Conservation (phyloP, 2,113 vertebrate species). For the Apodemus speciosus region DNA sequence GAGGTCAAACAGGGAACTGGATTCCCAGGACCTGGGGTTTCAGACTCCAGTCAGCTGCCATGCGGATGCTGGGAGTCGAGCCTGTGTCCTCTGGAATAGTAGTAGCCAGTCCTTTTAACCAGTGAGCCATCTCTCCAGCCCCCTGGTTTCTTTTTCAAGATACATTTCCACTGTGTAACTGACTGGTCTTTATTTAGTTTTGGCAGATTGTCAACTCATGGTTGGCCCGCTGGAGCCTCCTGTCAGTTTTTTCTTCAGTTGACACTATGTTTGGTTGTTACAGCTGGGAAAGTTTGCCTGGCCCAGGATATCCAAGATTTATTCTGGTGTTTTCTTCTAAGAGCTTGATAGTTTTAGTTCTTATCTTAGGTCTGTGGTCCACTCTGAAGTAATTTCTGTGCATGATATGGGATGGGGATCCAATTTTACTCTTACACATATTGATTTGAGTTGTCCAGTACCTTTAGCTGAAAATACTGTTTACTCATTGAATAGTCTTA, state of each 20-base stretch:
- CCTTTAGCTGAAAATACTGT: conserved; percentile 34
- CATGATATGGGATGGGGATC: background rate
- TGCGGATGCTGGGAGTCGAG: background rate
- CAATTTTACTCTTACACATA: conserved; percentile 32
- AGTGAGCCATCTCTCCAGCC: background rate
- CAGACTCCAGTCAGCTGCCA: background rate
- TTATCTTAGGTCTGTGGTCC: background rate
- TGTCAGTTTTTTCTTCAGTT: conserved; percentile 25
- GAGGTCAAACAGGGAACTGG: background rate
- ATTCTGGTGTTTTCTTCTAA: background rate
- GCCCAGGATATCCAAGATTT: background rate
- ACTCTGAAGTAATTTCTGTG: conserved; percentile 32
- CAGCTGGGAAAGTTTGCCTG: conserved; percentile 15
- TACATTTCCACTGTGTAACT: background rate
- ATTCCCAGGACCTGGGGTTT: background rate
- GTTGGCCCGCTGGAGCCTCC: background rate
- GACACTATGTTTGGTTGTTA: conserved; percentile 38
- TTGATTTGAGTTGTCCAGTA: background rate
- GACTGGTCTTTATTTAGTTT: conserved; percentile 1
- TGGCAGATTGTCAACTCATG: background rate
- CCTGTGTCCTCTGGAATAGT: background rate
- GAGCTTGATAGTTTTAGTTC: background rate
- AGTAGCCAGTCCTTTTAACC: background rate
- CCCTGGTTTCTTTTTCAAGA: background rate
- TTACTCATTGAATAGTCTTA: conserved; percentile 32